These are phyloP conservation scores for Pycnonotus jocosus DNA, from an alignment of 2,113 vertebrate genomes.

Conservation along the genomic window DNA sequence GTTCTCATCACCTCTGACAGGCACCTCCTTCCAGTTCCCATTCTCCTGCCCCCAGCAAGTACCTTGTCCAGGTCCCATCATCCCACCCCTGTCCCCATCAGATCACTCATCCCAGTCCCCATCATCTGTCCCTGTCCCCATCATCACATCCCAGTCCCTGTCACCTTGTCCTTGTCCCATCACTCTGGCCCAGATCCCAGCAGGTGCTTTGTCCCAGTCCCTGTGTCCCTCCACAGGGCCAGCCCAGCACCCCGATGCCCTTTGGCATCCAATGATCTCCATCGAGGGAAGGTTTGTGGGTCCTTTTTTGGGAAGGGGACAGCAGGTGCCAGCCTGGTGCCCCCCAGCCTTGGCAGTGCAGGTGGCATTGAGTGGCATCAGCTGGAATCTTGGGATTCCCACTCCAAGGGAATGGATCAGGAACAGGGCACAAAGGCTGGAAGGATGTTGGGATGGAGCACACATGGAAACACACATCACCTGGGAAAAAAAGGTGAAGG, in stretches of 20 bases:
- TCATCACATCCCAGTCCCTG: not conserved
- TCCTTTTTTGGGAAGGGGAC: not conserved
- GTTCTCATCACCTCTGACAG: not conserved
- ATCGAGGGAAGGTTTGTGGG: rapidly evolving
- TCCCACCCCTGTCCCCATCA: not conserved
- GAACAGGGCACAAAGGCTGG: not conserved
- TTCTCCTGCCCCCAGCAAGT: not conserved
- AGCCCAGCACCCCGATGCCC: not conserved
- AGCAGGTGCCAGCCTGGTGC: not conserved
- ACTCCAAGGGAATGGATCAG: not conserved
- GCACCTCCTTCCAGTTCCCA: too few species aligned
- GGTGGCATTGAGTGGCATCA: not conserved
- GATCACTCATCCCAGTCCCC: too few species aligned
- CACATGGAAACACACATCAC: rapidly evolving
- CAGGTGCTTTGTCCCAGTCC: not conserved
- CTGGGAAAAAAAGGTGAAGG: not conserved
- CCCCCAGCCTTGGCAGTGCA: not conserved
- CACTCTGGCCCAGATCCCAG: not conserved
- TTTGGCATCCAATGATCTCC: rapidly evolving
- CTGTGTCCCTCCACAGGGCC: not conserved
- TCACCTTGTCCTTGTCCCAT: not conserved
- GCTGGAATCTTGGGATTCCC: not conserved
- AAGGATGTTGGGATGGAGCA: not conserved
- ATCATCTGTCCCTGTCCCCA: too few species aligned
- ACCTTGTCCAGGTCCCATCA: not conserved